Base-by-base conservation (phyloP, 2,888 invertebrate species). In the Glaucopsyche alexis region DNA sequence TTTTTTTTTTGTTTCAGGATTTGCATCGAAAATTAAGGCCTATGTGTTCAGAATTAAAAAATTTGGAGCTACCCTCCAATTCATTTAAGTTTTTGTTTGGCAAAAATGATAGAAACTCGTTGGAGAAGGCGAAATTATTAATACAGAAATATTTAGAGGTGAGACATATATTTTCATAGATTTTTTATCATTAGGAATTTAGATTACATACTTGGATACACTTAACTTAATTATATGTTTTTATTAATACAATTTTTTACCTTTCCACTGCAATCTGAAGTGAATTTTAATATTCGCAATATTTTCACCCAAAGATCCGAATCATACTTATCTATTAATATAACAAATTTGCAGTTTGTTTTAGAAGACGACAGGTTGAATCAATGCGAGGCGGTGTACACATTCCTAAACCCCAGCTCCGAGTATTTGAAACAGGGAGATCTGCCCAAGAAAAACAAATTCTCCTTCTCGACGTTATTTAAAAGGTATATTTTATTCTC, bases 361-460 rank as follows among this genome's bases (percentile, higher is more conserved):
- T 93, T 98, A 85, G 96, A 96, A 90, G 97, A 98, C 83, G 98
- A 98, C 77, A 94, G 96, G 80, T 91, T 98, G 78, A 97, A 97
- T 86, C 97, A 97, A 90, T 96, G 97, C 84, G 98, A 98, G 90
- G 96, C 97, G 72, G 94, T 98, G 78, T 98, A 98, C 84, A 95
- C 97, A 76, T 98, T 98, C 89, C 94, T 98, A n/a, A 97, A 97
- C 85, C 98, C 98, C 5, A 97, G 97, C 85, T 97, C 98, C 0
- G 97, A 98, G 84, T 97, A 97, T 87, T 93, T 98, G 77, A 97
- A 97, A 86, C 96, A 96, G 73, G 94, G 95, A 65, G 95, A 96
- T 65, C 95, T 96, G 80, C 96, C 96, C 76, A 97, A 97, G 89
- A 98, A 97, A 87, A 95, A 96, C 11, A 96, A 96, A 82, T 98